Evolutionary conservation across 2,888 invertebrate genomes (phyloP), one percentile per base, ranked within the genome.

Genomic region (Poecilus cupreus): DNA sequence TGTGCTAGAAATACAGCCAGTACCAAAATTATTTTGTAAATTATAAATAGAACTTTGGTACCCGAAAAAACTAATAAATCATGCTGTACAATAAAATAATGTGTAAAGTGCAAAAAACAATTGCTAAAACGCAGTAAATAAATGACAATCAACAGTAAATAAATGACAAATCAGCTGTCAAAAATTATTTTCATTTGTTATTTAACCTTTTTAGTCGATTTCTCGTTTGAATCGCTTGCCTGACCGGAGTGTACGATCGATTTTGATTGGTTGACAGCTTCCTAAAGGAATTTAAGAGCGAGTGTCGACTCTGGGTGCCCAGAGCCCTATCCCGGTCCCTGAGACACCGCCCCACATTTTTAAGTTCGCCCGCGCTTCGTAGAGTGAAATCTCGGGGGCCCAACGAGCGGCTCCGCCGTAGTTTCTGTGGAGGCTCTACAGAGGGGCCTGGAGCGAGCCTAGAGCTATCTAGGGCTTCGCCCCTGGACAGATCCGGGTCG

Each of bases 351-450:
- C n/a, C n/a, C n/a, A n/a, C n/a, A n/a, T n/a, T 32, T n/a, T 16
- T 32, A 1, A 37, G 10, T 18, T 18, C 6, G 10, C n/a, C 54
- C 2, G 54, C 13, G 37, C 54, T 76, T 18, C 75, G 26, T 0
- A 76, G 10, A 2, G 54, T 76, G 39, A 76, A 76, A 46, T 78
- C 78, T 18, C 64, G 20, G 5, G 78, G 78, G 0, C 64, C 78
- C 1, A 78, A 13, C 0, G 64, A 64, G 0, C 64, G 64, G 46
- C 78, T 78, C 0, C 78, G 39, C 3, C 64, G 22, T 24, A 78
- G 24, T 32, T 78, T 78, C n/a, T 76, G 76, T 37, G 76, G 76
- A 4, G 76, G 76, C 20, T 76, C 76, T 37, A 22, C 22, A n/a
- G 39, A 26, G 13, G 13, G 57, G 18, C 18, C 18, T 20, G 22